Conservation (phyloP, 2,113 vertebrate genomes). For the Platichthys flesus region DNA sequence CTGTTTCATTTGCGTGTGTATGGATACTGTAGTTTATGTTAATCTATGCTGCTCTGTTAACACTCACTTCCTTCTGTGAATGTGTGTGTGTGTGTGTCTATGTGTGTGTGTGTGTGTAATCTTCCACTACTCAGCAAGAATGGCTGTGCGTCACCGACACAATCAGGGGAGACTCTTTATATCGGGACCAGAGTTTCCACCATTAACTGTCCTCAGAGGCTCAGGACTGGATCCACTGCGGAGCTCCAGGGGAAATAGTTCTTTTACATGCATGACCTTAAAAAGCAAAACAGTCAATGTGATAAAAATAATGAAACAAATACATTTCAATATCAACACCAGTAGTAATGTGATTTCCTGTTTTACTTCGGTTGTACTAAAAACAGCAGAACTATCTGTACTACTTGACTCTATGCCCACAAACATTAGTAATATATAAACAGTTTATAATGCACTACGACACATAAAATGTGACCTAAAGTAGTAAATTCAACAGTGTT, state of each 20-base stretch:
- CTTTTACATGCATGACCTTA: conserved; percentile 15
- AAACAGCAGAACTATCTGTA: too few species aligned
- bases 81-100: conserved; percentile 12
- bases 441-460: too few species aligned
- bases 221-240: conserved; percentile 30
- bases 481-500: too few species aligned
- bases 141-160: conserved; percentile 60
- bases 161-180: conserved; percentile 66
- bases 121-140: conserved; percentile 51
- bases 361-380: too few species aligned
- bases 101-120: conserved; percentile 21
- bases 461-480: too few species aligned
- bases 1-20: conserved; percentile 40
- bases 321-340: too few species aligned
- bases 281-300: neutral
- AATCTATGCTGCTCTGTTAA: conserved; percentile 37
- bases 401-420: too few species aligned
- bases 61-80: conserved; percentile 19
- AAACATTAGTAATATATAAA: too few species aligned
- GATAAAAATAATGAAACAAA: too few species aligned
- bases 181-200: conserved; percentile 71
- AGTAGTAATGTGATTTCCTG: too few species aligned
- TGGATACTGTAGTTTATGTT: conserved; percentile 19
- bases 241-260: conserved; percentile 24
- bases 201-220: conserved; percentile 57